These are phyloP conservation scores for Catagonus wagneri DNA, from an alignment of 2,113 vertebrate genomes.

Conservation along the genomic window DNA sequence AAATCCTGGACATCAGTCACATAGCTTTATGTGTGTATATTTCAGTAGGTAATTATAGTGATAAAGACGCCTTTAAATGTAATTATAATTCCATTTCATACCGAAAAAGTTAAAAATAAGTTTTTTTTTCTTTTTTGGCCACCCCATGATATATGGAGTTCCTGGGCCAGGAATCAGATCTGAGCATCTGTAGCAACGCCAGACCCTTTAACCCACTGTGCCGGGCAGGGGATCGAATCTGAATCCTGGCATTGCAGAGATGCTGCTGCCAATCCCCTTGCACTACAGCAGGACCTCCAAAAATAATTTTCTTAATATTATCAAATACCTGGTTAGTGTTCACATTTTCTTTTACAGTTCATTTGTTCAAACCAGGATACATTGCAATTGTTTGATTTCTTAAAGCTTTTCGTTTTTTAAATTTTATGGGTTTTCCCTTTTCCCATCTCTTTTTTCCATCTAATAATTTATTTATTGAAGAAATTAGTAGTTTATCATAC, in stretches of 20 bases:
- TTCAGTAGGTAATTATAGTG: neutral
- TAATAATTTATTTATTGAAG: neutral
- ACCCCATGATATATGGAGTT: too few species aligned
- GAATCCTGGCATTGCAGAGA: too few species aligned
- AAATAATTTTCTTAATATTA: neutral
- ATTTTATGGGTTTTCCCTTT: neutral
- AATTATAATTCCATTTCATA: neutral
- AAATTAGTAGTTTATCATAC: neutral
- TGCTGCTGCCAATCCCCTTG: too few species aligned
- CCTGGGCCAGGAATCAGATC: too few species aligned
- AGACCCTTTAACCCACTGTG: too few species aligned
- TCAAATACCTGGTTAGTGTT: neutral
- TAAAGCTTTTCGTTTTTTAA: neutral
- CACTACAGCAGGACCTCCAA: too few species aligned
- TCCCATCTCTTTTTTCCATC: neutral
- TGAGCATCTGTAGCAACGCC: too few species aligned
- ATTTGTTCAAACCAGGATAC: neutral
- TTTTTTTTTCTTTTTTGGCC: neutral
- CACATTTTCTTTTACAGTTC: conserved; percentile 8
- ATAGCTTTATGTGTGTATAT: conserved; percentile 33
- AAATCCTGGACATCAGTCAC: neutral
- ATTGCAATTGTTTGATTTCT: neutral
- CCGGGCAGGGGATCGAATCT: too few species aligned
- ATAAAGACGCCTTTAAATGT: neutral
- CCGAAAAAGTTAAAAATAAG: neutral